Evolutionary conservation across 92 coral and sea anemone genomes (phyloP), one percentile per base, ranked within the genome.

Genomic region (Actinostola sp.): DNA sequence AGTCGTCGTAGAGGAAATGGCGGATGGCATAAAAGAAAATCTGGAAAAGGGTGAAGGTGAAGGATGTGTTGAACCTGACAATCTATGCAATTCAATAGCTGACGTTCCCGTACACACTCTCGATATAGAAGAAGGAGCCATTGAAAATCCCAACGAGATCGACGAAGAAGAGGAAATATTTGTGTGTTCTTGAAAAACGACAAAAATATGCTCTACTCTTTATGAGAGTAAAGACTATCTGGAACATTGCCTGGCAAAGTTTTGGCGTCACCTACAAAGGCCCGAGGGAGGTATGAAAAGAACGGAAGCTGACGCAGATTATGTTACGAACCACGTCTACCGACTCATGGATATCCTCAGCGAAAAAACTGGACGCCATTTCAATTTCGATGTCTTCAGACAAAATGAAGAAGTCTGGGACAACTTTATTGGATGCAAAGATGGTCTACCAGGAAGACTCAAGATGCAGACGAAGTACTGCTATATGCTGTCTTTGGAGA

Each of bases 381-480:
- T 67, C 38, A 26, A 52, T 14, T 19, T 67, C 10, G 57, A 43
- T 17, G 73, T 44, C 2, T 26, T 67, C 32, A 23, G 21, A 15
- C 8, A 45, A 21, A 1, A 8, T 17, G 20, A 35, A 2, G 50
- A 36, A 26, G 17, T 71, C 6, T 71, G 77, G 77, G 77, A 71
- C 25, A 3, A 31, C 19, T 71, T 71, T 30, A 49, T 55, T 23
- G 3, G 8, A n/a, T 12, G 39, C 50, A 33, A 57, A 31, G 33
- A 33, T 38, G 66, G 51, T 17, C 1, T 52, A 11, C 77, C 66
- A n/a, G 61, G 65, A 19, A 71, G 34, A 30, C 25, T 71, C 1
- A 71, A 54, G 55, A 57, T 54, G 54, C 66, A 13, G 17, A 49
- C 77, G 42, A 54, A 54, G 54, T 57, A 71, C 32, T 8, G 2